phyloP scores from a whole-genome alignment of 2,797 vertebrate species.

The Acipenser transmontanus region DNA sequence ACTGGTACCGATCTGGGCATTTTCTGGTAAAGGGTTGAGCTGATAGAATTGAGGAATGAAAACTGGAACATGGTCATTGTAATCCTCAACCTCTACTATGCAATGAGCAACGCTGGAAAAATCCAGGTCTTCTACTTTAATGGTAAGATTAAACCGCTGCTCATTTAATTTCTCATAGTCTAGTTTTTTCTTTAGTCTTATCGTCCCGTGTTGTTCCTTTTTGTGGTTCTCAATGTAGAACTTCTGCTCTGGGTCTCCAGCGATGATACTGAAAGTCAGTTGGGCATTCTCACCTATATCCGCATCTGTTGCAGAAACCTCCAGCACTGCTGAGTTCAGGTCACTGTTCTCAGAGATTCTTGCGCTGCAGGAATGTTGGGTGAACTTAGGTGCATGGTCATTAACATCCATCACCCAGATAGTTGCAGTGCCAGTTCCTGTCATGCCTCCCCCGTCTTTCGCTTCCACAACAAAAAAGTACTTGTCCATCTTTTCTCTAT shows the following conservation, averaged over 20 bases:
- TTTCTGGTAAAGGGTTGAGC: conserved; percentile 65
- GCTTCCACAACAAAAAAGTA: conserved; percentile 77
- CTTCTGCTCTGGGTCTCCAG: conserved; percentile 78
- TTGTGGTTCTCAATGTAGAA: conserved; percentile 74
- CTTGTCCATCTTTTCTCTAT: conserved; percentile 68
- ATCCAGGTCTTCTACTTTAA: conserved; percentile 77
- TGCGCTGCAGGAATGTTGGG: conserved; percentile 55
- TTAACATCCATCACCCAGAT: conserved; percentile 72
- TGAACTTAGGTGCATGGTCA: conserved; percentile 72
- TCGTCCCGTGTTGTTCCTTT: conserved; percentile 64
- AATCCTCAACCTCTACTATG: conserved; percentile 76
- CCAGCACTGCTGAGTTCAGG: conserved; percentile 62
- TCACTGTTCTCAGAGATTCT: conserved; percentile 67
- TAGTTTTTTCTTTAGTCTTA: conserved; percentile 73
- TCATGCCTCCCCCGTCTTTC: conserved; percentile 78
- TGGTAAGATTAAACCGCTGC: conserved; percentile 76
- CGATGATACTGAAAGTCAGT: conserved; percentile 71
- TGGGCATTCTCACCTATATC: conserved; percentile 72
- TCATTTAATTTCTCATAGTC: conserved; percentile 78
- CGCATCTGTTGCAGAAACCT: conserved; percentile 66
- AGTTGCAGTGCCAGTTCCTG: conserved; percentile 74
- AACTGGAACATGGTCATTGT: conserved; percentile 77
- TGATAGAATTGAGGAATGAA: conserved; percentile 71
- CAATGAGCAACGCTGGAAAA: conserved; percentile 73
- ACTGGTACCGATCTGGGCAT: conserved; percentile 64